phyloP scores from a whole-genome alignment of 2,797 vertebrate species.

The Acrossocheilus wenchowensis region DNA sequence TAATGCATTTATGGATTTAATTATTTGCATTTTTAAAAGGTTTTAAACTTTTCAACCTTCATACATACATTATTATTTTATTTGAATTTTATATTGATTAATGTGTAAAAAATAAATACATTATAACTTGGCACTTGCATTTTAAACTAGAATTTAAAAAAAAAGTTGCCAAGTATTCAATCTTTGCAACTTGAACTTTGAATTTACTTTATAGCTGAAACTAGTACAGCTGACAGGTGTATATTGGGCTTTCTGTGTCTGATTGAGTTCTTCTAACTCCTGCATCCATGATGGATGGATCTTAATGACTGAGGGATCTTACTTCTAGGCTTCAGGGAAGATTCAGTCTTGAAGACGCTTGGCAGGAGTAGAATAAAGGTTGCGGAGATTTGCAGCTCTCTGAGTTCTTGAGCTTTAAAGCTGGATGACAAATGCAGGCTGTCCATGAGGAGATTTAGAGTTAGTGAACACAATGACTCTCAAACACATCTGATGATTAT shows the following conservation, averaged over 20 bases:
- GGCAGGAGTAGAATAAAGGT: conserved; percentile 57
- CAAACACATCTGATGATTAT: background rate
- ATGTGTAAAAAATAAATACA: too few species aligned
- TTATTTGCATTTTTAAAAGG: too few species aligned
- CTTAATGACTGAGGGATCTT: conserved; percentile 17
- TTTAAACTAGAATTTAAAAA: background rate
- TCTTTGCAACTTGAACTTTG: background rate
- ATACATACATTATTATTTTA: too few species aligned
- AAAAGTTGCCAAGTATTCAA: background rate
- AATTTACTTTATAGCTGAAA: background rate
- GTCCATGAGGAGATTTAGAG: conserved; percentile 34
- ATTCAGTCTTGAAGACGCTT: conserved; percentile 56
- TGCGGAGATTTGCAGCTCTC: conserved; percentile 51
- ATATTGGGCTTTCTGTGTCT: background rate
- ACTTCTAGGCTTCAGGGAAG: conserved; percentile 33
- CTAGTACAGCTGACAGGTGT: background rate
- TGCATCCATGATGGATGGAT: conserved; percentile 5
- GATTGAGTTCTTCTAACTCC: background rate
- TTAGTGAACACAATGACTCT: conserved; percentile 15
- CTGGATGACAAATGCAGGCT: conserved; percentile 59
- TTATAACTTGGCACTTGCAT: too few species aligned
- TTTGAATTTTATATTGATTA: too few species aligned
- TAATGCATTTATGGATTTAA: too few species aligned
- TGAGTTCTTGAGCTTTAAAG: conserved; percentile 50
- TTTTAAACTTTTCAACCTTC: too few species aligned